Base-by-base conservation (phyloP, 2,888 invertebrate species). In the Tanypteryx hageni region DNA sequence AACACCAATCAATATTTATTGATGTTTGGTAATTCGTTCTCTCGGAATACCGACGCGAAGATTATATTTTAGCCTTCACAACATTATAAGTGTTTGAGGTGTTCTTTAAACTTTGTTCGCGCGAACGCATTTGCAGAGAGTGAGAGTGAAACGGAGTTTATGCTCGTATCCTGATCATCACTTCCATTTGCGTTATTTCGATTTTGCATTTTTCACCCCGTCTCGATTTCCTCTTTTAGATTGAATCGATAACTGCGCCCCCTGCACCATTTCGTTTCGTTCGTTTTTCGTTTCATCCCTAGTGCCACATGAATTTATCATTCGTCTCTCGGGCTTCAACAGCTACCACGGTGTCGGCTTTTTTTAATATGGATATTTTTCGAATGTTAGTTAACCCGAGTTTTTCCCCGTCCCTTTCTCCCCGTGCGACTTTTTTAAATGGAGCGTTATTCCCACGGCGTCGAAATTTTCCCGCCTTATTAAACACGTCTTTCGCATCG, bases 161-260 rank as follows among this genome's bases (percentile, higher is more conserved):
- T 13, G 57, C 58, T 85, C 22, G 58, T 89, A 16, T 44, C 44
- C 27, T 22, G 61, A 16, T 61, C 86, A 31, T 27, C 86, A 86
- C 86, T 86, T 27, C 64, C 64, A 68, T 31, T 64, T 16, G 64
- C 89, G 64, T 44, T 64, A 64, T 64, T 68, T 68, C 44, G 56
- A 64, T n/a, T 89, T 64, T 89, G 89, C 89, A 68, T 89, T 68
- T 89, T 89, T 89, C 58, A 89, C 64, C 64, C 31, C n/a, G 44
- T 89, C 44, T 64, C 89, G 89, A 89, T 89, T 89, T 89, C 89
- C 64, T 64, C 64, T 89, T 89, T 89, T 89, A 58, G 89, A n/a
- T 31, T 44, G 89, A 89, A 89, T 68, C 89, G 64, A 89, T 68
- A 44, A 64, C 64, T n/a, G 89, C 44, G 22, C 27, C 85, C 18